phyloP scores from a whole-genome alignment of 2,113 vertebrate species.

The Pleuronectes platessa region DNA sequence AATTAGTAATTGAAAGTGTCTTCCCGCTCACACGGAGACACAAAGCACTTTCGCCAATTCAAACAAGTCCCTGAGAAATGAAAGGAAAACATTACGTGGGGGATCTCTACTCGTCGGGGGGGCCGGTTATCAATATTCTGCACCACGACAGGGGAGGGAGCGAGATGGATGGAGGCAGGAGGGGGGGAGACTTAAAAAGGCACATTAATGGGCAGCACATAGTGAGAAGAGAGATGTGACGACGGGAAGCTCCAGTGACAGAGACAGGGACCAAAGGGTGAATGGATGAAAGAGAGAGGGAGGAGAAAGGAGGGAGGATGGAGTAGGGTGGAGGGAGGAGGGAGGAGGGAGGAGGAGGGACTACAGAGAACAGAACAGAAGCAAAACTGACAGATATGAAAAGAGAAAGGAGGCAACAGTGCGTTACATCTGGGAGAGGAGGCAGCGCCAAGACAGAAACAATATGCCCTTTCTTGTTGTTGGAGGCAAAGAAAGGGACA shows the following conservation, averaged over 20 bases:
- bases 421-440: conserved; percentile 68
- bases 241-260: conserved; percentile 35
- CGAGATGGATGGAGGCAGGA: conserved; percentile 38
- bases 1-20: conserved; percentile 1
- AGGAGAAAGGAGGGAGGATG: neutral
- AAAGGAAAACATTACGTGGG: conserved; percentile 5
- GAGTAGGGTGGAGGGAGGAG: neutral
- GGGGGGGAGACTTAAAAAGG: conserved; percentile 50
- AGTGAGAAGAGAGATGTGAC: conserved; percentile 42
- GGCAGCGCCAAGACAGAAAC: conserved; percentile 67
- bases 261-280: conserved; percentile 49
- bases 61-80: conserved; percentile 14
- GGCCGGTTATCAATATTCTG: conserved; percentile 48
- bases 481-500: conserved; percentile 58
- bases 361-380: conserved; percentile 36
- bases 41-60: neutral
- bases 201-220: conserved; percentile 33
- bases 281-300: conserved; percentile 54
- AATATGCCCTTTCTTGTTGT: conserved; percentile 72
- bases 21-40: conserved; percentile 3
- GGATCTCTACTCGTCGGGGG: conserved; percentile 12
- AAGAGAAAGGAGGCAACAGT: conserved; percentile 60
- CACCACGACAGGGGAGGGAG: conserved; percentile 21
- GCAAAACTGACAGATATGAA: conserved; percentile 42
- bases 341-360: conserved; percentile 3